A percentile compares a stretch with the other conserved stretches of the same genome.
These are phyloP conservation scores for Varanus salvator DNA, from an alignment of 2,113 vertebrate species.

Conservation along the genomic window DNA sequence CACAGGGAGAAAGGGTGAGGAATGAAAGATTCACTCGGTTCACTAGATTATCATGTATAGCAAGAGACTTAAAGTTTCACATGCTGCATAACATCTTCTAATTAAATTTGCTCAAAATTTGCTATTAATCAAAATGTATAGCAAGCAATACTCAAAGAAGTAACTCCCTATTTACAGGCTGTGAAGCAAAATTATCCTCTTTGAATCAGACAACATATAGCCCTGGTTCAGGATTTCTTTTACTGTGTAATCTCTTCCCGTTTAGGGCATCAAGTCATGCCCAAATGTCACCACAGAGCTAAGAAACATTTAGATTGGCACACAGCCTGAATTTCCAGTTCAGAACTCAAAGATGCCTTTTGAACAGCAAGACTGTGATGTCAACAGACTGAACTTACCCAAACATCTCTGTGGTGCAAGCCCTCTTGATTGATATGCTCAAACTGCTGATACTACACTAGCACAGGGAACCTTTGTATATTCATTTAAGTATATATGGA, in stretches of 20 bases:
- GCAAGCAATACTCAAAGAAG: neutral
- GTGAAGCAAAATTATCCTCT: neutral
- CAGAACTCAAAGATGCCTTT: neutral
- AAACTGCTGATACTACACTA: neutral
- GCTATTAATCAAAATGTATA: neutral
- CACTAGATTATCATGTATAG: neutral
- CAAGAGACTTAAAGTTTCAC: neutral
- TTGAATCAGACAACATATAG: neutral
- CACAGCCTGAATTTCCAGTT: neutral
- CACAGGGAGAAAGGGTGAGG: conserved; percentile 41
- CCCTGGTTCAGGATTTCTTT: neutral
- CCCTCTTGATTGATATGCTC: neutral
- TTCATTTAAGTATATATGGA: neutral
- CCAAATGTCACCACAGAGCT: neutral
- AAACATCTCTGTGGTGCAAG: neutral
- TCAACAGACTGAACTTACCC: neutral
- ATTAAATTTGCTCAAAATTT: neutral
- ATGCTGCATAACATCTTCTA: accelerated
- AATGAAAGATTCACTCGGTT: conserved; percentile 41
- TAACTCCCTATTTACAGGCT: neutral
- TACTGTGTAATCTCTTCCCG: neutral
- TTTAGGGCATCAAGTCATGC: neutral
- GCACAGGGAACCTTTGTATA: neutral
- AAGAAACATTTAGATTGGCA: neutral
- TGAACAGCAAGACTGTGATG: neutral